These are phyloP conservation scores for Mustela lutreola DNA, from an alignment of 2,113 vertebrate species.

Conservation along the genomic window DNA sequence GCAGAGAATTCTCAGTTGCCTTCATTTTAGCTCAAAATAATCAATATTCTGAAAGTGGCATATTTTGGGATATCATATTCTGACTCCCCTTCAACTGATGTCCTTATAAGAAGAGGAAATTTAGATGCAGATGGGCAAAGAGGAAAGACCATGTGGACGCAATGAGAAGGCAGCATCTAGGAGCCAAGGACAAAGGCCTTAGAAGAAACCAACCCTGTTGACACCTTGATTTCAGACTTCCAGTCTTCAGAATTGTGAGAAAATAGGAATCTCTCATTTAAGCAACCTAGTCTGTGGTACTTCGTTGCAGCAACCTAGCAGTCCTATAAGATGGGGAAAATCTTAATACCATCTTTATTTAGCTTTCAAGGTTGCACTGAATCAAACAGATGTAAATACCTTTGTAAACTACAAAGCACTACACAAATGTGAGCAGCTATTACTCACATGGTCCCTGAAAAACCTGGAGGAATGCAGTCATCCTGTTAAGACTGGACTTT, in stretches of 20 bases:
- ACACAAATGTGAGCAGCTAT: not conserved
- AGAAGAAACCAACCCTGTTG: not conserved
- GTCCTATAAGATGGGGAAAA: not conserved
- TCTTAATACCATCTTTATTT: not conserved
- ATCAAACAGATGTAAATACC: not conserved
- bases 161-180: not conserved
- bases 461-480: not conserved
- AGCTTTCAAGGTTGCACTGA: not conserved
- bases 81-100: not conserved
- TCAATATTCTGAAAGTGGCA: not conserved
- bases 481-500: not conserved
- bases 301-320: not conserved
- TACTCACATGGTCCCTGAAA: not conserved
- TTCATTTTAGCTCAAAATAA: conserved; percentile 31
- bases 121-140: not conserved
- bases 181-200: not conserved
- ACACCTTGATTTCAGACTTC: not conserved
- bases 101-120: not conserved
- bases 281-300: not conserved
- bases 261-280: not conserved
- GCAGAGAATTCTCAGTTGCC: not conserved
- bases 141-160: not conserved
- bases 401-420: conserved; percentile 2
- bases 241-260: not conserved
- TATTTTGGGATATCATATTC: not conserved